These are phyloP conservation scores for Tetheella fluctuosa DNA, from an alignment of 2,888 invertebrate species.

Conservation along the genomic window DNA sequence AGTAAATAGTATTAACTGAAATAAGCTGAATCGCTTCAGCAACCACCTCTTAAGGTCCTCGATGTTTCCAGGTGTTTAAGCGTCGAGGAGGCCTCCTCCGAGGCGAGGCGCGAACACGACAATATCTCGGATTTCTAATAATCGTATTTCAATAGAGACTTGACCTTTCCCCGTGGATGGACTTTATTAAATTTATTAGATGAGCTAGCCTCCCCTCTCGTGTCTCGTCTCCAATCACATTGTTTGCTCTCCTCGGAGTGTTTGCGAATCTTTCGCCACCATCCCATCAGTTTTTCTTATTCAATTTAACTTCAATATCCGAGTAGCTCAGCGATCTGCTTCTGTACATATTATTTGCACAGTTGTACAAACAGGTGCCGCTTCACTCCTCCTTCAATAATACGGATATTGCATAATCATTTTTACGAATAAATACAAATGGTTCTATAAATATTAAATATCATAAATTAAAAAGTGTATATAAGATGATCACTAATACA, in stretches of 20 bases:
- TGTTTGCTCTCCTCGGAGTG: conserved; percentile 4
- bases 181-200: conserved; percentile 11
- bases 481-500: no score
- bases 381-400: not conserved
- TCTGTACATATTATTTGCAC: not conserved
- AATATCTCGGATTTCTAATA: not conserved
- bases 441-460: no score
- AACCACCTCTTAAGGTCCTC: no score
- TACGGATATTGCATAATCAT: not conserved
- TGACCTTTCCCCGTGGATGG: conserved; percentile 6
- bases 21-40: no score
- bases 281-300: conserved; percentile 8
- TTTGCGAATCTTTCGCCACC: conserved; percentile 3
- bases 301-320: conserved; percentile 1
- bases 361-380: not conserved
- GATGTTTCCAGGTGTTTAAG: not conserved
- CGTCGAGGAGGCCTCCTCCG: no score
- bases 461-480: no score
- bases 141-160: not conserved
- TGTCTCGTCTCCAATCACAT: conserved; percentile 8
- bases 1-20: no score
- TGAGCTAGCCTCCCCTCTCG: not conserved
- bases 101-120: not conserved
- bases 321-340: not conserved
- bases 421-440: not conserved